A percentile compares a stretch with the other conserved stretches of the same genome.
Evolutionary conservation across 1,140 invertebrate genomes (phyloP).

Genomic region (Amphibalanus amphitrite): DNA sequence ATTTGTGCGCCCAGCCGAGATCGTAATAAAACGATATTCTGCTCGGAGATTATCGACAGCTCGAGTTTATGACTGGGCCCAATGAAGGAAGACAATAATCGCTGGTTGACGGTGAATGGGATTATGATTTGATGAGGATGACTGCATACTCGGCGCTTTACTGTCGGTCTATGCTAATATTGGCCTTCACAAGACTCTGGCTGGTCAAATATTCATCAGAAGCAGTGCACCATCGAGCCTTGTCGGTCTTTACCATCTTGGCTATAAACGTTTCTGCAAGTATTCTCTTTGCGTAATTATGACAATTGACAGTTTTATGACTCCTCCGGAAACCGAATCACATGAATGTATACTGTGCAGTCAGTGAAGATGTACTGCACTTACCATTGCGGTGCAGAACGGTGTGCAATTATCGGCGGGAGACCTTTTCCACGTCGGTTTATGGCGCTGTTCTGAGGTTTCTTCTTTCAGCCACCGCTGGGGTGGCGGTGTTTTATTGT

Average conservation of each 20-base stretch:
- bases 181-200: not conserved
- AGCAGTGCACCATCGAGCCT: not conserved
- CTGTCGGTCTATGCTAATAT: not conserved
- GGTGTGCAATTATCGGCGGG: no score
- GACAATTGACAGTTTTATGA: no score
- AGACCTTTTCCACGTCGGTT: no score
- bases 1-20: not conserved
- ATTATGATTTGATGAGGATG: not conserved
- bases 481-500: no score
- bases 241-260: not conserved
- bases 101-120: not conserved
- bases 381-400: no score
- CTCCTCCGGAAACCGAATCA: no score
- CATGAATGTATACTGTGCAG: no score
- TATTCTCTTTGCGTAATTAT: no score
- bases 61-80: not conserved
- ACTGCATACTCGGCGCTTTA: no score
- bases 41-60: not conserved
- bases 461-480: no score
- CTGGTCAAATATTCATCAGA: not conserved
- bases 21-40: not conserved
- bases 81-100: not conserved
- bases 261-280: not conserved
- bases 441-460: no score
- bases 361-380: no score